phyloP scores from a whole-genome alignment of 2,888 invertebrate species.

The Adelognathus sp. region DNA sequence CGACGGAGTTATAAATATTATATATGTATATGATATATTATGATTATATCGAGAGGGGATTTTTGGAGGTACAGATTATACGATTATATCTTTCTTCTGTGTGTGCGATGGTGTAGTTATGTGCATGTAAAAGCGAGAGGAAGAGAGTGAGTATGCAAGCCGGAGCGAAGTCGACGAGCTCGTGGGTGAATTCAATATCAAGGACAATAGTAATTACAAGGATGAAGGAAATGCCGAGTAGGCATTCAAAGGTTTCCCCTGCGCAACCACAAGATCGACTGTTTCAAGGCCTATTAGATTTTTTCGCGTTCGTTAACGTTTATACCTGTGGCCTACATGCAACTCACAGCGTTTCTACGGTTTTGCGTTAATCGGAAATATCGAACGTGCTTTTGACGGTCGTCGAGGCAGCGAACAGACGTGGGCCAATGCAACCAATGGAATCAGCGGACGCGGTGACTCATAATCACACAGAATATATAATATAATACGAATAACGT shows the following conservation, averaged over 20 bases:
- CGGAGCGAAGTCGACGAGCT: slow-evolving; percentile 38
- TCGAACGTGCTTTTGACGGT: slow-evolving; percentile 53
- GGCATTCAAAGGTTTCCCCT: background rate
- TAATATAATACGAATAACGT: slow-evolving; percentile 11
- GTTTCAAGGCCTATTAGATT: too few species aligned
- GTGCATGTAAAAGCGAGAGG: slow-evolving; percentile 19
- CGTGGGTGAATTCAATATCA: slow-evolving; percentile 47
- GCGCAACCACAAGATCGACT: slow-evolving; percentile 12
- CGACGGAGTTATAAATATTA: slow-evolving; percentile 11
- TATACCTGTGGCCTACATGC: slow-evolving; percentile 60
- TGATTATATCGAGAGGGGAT: slow-evolving; percentile 46
- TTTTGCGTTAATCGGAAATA: slow-evolving; percentile 62
- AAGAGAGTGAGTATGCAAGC: background rate
- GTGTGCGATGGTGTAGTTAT: slow-evolving; percentile 43
- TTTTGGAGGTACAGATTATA: slow-evolving; percentile 54
- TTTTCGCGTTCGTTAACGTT: slow-evolving; percentile 69
- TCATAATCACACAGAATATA: background rate
- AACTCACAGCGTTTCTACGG: background rate
- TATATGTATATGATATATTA: slow-evolving; percentile 41
- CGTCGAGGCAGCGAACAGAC: slow-evolving; percentile 54
- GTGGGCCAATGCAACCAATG: slow-evolving; percentile 31
- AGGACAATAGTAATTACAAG: background rate
- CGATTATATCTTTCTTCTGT: slow-evolving; percentile 59
- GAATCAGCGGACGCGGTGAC: background rate
- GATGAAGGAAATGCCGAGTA: background rate